Base-by-base conservation (phyloP, 2,888 invertebrate species). In the Volucella inflata region DNA sequence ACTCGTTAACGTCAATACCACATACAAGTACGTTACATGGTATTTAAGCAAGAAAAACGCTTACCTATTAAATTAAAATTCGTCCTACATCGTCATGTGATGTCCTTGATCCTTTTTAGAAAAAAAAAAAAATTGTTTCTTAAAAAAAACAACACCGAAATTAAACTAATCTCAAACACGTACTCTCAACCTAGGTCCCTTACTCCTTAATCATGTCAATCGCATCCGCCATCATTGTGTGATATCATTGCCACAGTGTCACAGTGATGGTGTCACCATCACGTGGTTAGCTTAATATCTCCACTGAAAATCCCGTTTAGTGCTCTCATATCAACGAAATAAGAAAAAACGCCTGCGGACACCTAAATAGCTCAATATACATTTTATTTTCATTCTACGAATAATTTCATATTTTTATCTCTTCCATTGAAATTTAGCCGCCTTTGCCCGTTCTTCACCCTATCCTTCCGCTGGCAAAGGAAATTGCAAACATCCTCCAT, bases 311-410 rank as follows among this genome's bases (percentile, higher is more conserved):
- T 30, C 30, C 30, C 30, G 30, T 30, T 30, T 6, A 30, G 30
- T 30, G 30, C 60, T 2, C 55, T 57, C 57, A 53, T 51, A 57
- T 51, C 50, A 65, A 75, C 59, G 62, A 50, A 74, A 74, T 4
- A 21, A 21, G 4, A 21, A 21, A 21, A 30, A 30, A 59, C 72
- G 75, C 84, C 75, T 59, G 79, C 46, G 60, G 67, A 48, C 57
- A 75, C 67, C 51, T 68, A 60, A 80, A 75, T 79, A 67, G 71
- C 71, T 71, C 75, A 84, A 80, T 80, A 76, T 67, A 71, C 60
- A 55, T 67, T 80, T 84, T 53, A 71, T 80, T 80, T 71, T 75
- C 53, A 36, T 70, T 77, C 62, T 75, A 67, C 38, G 57, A 48
- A 57, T 42, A 48, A 48, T 78, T 77, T 64, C 50, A 78, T 64